Evolutionary conservation across 2,113 vertebrate species (phyloP).

Genomic region (Cairina moschata): DNA sequence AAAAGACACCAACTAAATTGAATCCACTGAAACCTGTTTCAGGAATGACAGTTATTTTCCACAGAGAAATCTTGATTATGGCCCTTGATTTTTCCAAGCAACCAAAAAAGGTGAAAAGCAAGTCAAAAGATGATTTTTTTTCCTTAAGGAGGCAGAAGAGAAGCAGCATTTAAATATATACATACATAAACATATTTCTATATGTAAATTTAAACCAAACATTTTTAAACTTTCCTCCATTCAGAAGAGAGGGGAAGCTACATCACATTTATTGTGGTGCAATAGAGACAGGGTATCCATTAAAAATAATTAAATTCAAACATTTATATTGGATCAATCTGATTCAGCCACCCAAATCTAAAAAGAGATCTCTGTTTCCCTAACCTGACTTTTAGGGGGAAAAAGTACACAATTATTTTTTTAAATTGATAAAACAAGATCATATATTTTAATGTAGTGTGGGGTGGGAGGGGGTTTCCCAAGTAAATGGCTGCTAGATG

Average conservation of each 20-base stretch:
- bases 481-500: conserved; percentile 60
- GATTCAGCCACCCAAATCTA: conserved; percentile 45
- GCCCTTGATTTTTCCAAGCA: conserved; percentile 16
- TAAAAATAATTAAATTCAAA: conserved; percentile 40
- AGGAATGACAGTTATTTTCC: not conserved
- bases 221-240: conserved; percentile 14
- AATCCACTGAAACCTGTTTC: conserved; percentile 3
- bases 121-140: conserved; percentile 26
- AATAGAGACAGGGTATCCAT: conserved; percentile 72
- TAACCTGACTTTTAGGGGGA: conserved; percentile 36
- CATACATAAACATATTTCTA: not conserved
- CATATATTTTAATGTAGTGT: conserved; percentile 52
- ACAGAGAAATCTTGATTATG: not conserved
- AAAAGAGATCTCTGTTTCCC: conserved; percentile 52
- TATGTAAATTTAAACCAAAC: conserved; percentile 31
- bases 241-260: conserved; percentile 6
- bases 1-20: conserved; percentile 15
- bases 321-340: conserved; percentile 34
- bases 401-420: conserved; percentile 67
- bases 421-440: conserved; percentile 50
- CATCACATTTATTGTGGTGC: conserved; percentile 37
- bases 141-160: conserved; percentile 41
- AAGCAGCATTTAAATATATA: conserved; percentile 48
- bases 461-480: conserved; percentile 41
- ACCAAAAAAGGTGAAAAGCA: conserved; percentile 23